Conservation (phyloP, 2,113 vertebrate genomes). For the Eira barbara region DNA sequence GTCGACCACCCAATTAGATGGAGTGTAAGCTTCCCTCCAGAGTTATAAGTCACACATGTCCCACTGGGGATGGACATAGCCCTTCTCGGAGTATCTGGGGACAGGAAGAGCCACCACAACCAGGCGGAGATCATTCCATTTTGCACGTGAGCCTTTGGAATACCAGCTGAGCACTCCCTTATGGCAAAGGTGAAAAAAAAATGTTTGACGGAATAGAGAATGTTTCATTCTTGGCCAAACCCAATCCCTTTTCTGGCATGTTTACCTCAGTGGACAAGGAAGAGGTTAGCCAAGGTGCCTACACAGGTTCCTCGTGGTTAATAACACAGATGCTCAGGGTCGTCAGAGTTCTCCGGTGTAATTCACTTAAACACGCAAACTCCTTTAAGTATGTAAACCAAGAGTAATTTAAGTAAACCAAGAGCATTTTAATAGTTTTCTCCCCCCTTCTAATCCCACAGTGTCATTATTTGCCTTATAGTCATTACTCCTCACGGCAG, state of each 20-base stretch:
- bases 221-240: conserved; percentile 61
- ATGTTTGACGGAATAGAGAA: neutral
- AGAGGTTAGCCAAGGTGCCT: conserved; percentile 62
- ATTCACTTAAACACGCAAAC: neutral
- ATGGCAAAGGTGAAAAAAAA: conserved; percentile 30
- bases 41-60: neutral
- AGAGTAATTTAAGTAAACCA: neutral
- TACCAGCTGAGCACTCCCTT: neutral
- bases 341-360: neutral
- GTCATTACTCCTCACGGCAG: neutral
- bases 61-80: neutral
- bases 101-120: neutral
- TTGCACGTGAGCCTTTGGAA: neutral
- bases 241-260: conserved; percentile 48
- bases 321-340: conserved; percentile 51
- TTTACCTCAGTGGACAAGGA: conserved; percentile 27
- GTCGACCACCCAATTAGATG: conserved; percentile 45
- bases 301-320: neutral
- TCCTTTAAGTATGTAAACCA: neutral
- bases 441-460: neutral
- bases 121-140: neutral
- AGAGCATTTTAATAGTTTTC: neutral
- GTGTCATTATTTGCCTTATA: conserved; percentile 6
- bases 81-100: neutral
- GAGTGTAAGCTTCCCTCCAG: neutral